Evolutionary conservation across 2,113 vertebrate genomes (phyloP), one percentile per base, ranked within the genome.

Genomic region (Rousettus leschenaultii): DNA sequence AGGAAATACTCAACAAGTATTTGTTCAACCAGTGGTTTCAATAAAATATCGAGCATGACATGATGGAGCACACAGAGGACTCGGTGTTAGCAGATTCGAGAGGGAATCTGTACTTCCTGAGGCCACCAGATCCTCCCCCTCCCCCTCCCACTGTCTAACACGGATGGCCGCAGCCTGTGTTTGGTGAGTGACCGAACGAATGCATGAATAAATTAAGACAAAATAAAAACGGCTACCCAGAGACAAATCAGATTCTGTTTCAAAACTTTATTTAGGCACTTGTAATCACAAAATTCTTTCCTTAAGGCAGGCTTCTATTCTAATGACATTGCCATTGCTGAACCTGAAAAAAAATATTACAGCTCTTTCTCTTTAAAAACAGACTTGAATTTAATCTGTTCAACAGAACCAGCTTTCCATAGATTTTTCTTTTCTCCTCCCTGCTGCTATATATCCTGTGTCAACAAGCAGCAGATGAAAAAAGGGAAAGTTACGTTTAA

Each of bases 351-450:
- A 93, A 89, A 86, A 22, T 40, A 51, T 74, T 30, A 71, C 38
- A 77, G 26, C 48, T 63, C 22, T 75, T 66, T 43, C 33, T 92
- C 86, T 77, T 68, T 22, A 48, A 68, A 96, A 92, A 71, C 30
- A 84, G 53, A 61, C 74, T 84, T 84, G 33, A 70, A 80, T 75
- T 74, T 96, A 51, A 89, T 85, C 94, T 95, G 75, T 88, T 95
- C 80, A 96, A 77, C 78, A 94, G 73, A 96, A 85, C 53, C 59
- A 73, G 77, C 22, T 80, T 70, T 88, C 30, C 21, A 65, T 4
- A 88, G 71, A 78, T 77, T 91, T 95, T 90, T 71, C 83, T 94
- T 38, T 38, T 91, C 43, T 80, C 38, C 73, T 71, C 19, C 48
- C 73, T 94, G 73, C 86, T 77, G 66, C 51, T 95, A 6, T 51